These are phyloP conservation scores for Magallana gigas DNA, from an alignment of 1,140 invertebrate genomes.

Conservation along the genomic window DNA sequence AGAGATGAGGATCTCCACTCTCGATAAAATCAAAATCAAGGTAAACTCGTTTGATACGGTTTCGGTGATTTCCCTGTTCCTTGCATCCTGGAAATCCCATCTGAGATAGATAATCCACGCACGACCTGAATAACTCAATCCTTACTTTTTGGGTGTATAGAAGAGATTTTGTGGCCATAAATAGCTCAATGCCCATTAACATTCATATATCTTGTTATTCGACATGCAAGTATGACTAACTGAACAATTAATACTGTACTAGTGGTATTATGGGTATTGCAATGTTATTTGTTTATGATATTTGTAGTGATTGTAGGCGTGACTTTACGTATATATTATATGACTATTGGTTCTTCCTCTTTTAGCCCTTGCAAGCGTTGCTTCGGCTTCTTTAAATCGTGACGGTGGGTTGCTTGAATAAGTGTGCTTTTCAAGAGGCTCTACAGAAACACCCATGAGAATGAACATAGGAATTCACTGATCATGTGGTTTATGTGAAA, in stretches of 20 bases:
- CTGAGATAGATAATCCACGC: conserved; percentile 41
- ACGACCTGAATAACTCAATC: conserved; percentile 30
- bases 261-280: conserved; percentile 26
- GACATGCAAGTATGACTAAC: conserved; percentile 35
- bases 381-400: conserved; percentile 43
- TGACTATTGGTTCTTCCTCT: conserved; percentile 33
- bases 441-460: conserved; percentile 55
- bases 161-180: conserved; percentile 7
- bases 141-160: conserved; percentile 4
- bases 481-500: background rate
- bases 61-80: conserved; percentile 19
- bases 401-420: conserved; percentile 62
- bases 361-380: conserved; percentile 38
- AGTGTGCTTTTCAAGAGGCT: conserved; percentile 47
- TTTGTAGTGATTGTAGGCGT: conserved; percentile 37
- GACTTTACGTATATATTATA: conserved; percentile 15
- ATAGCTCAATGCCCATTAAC: conserved; percentile 32
- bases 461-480: conserved; percentile 45
- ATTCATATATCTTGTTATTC: conserved; percentile 34
- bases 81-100: conserved; percentile 43
- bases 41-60: conserved; percentile 52
- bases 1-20: conserved; percentile 55
- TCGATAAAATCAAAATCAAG: conserved; percentile 67
- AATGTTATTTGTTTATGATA: conserved; percentile 32
- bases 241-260: conserved; percentile 29